These are phyloP conservation scores for Chaetorhynchus papuensis DNA, from an alignment of 2,113 vertebrate genomes.

Conservation along the genomic window DNA sequence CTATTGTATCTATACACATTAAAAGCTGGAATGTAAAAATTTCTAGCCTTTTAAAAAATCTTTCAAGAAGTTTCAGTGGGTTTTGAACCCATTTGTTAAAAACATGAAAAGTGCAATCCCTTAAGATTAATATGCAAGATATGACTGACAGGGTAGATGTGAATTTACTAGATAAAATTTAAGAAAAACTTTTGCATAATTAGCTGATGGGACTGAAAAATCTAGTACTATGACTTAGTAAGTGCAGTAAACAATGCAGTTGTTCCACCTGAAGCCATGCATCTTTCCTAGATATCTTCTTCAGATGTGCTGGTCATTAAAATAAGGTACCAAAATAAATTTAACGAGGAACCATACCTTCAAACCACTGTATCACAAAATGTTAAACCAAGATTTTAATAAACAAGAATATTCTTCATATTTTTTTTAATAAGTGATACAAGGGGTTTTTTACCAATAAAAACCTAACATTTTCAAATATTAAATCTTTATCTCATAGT, in stretches of 20 bases:
- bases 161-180: neutral
- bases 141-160: neutral
- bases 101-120: neutral
- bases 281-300: neutral
- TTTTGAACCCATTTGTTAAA: neutral
- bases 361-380: neutral
- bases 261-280: neutral
- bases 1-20: neutral
- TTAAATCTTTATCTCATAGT: neutral
- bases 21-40: neutral
- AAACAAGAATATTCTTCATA: neutral
- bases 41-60: neutral
- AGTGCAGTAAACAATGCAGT: rapidly evolving
- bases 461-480: neutral
- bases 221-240: neutral
- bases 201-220: neutral
- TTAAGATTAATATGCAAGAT: neutral
- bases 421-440: neutral
- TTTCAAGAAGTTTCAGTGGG: neutral
- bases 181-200: neutral
- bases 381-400: neutral
- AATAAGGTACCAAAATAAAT: neutral
- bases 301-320: neutral
- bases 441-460: neutral
- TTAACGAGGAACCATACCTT: neutral